Base-by-base conservation (phyloP, 2,113 vertebrate species). In the Athene noctua region DNA sequence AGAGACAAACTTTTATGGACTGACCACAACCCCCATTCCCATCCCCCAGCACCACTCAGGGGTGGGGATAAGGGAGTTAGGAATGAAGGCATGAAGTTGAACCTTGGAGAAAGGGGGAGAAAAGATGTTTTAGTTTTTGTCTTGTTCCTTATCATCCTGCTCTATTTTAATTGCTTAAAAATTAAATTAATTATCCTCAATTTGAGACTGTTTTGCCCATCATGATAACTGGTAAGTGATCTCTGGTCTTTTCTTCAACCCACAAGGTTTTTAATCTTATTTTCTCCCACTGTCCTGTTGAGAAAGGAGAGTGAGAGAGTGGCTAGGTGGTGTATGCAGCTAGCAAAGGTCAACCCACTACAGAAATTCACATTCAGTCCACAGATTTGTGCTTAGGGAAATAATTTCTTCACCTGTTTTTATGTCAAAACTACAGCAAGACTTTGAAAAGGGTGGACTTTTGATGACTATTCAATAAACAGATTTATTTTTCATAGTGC, bases 11-110 rank as follows among this genome's bases (percentile, higher is more conserved):
- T 25, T 4, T 29, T 75, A 19, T 10, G 12, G n/a, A 40, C 15
- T 49, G 14, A 67, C 5, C 32, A 32, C 10, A 40, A 3, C 8
- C 15, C 15, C 11, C 7, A 15, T 42, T 62, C 19, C 36, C 4
- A 15, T 23, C 5, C 17, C 9, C 3, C 13, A 4, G 26, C 32
- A 52, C 26, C 20, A 30, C 25, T 36, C 1, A 1, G 11, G 15
- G 15, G 19, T 2, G 1, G 19, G 23, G 20, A n/a, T 16, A 61
- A 4, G 63, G 25, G 34, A 44, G 46, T 30, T 63, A 22, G 21
- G 21, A 61, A 67, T 20, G 62, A 59, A 67, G 30, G 25, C 42
- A 40, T 44, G 13, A 87, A 54, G 14, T 7, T 54, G 32, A 78
- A 21, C 30, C 46, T 75, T 75, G 34, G 26, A 54, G 23, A 75